Conservation (phyloP, 2,888 invertebrate genomes). For the Idaea aversata region DNA sequence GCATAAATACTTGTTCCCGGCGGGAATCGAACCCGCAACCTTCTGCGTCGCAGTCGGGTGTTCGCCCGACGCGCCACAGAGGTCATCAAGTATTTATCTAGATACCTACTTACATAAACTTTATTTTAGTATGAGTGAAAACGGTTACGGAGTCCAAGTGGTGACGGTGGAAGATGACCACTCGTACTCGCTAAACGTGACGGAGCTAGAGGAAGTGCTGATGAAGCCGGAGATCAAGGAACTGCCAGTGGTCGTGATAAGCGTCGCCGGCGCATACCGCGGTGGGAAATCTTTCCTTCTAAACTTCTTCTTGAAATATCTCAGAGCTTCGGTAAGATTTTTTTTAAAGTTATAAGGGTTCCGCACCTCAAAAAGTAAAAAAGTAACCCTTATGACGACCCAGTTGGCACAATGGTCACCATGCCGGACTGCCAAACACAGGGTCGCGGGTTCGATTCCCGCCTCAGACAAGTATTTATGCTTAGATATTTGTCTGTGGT, state of each 20-base stretch:
- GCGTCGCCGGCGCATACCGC: conserved; percentile 38
- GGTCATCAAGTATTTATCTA: not conserved
- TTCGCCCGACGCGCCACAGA: too few relatives aligned
- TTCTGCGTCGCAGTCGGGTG: too few relatives aligned
- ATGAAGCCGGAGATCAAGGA: conserved; percentile 27
- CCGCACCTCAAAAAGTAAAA: too few relatives aligned
- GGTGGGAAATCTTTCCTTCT: conserved; percentile 39
- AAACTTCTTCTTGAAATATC: conserved; percentile 35
- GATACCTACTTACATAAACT: not conserved
- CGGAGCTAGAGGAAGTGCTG: conserved; percentile 23
- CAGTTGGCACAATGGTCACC: too few relatives aligned
- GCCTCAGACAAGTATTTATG: too few relatives aligned
- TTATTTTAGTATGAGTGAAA: not conserved
- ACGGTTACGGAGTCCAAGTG: conserved; percentile 12
- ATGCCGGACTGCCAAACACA: too few relatives aligned
- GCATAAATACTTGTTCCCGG: too few relatives aligned
- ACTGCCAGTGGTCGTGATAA: conserved; percentile 33
- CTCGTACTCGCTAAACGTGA: conserved; percentile 21
- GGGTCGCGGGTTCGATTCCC: too few relatives aligned
- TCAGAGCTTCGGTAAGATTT: conserved; percentile 29
- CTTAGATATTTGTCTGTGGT: too few relatives aligned
- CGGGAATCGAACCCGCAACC: too few relatives aligned
- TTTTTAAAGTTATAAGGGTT: too few relatives aligned
- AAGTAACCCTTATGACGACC: too few relatives aligned
- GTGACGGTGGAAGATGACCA: conserved; percentile 18